Evolutionary conservation across 35 echinoderm and acorn worm genomes (phyloP).

Genomic region (Apostichopus parvimensis): DNA sequence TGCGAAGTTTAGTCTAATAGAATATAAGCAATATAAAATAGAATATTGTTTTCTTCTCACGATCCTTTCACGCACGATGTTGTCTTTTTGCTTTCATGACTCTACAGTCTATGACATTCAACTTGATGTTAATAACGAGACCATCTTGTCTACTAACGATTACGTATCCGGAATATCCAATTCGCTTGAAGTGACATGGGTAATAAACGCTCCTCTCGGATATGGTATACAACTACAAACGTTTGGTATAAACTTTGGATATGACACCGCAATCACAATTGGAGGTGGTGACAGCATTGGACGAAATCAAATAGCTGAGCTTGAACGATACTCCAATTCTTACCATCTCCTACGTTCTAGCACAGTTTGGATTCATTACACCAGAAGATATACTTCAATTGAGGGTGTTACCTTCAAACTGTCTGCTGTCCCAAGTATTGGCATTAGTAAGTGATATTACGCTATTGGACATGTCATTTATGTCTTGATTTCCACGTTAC

Average conservation of each 20-base stretch:
- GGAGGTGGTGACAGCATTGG: neutral
- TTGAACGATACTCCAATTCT: too few species aligned
- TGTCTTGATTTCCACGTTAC: too few species aligned
- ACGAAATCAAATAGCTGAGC: neutral
- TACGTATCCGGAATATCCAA: neutral
- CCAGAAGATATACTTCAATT: neutral
- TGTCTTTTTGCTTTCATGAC: too few species aligned
- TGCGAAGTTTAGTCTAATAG: too few species aligned
- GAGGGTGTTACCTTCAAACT: neutral
- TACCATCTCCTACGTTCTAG: neutral
- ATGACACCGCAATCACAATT: neutral
- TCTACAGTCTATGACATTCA: too few species aligned
- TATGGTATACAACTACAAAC: neutral
- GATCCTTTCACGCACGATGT: too few species aligned
- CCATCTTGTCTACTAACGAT: neutral
- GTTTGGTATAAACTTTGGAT: neutral
- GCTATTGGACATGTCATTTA: neutral
- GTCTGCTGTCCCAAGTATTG: neutral
- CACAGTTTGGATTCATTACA: neutral
- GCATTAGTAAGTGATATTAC: constrained; percentile 11
- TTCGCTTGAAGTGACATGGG: neutral
- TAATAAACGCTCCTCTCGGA: neutral
- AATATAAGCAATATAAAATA: too few species aligned
- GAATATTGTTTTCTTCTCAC: too few species aligned
- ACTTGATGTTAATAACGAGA: too few species aligned